Evolutionary conservation across 2,797 vertebrate genomes (phyloP).

Genomic region (Mycteria americana): DNA sequence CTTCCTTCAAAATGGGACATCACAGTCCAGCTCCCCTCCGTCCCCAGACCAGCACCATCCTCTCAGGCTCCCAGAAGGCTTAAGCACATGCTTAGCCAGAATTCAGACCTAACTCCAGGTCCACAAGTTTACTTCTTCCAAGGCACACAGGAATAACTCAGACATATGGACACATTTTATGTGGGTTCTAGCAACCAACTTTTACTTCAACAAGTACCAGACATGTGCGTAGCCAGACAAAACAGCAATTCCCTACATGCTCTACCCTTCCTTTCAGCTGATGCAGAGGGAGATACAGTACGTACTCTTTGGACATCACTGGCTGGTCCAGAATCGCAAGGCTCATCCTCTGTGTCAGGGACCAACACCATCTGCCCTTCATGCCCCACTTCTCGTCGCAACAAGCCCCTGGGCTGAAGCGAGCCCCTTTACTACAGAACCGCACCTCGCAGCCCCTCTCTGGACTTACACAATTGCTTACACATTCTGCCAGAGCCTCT

Average conservation of each 20-base stretch:
- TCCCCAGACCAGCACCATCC: not conserved
- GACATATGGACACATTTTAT: not conserved
- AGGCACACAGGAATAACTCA: not conserved
- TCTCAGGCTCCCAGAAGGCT: not conserved
- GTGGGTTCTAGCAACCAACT: not conserved
- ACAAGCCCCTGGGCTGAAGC: not conserved
- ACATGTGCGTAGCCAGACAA: fast-evolving
- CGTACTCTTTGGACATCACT: not conserved
- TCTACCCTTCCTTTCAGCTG: not conserved
- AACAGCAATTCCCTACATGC: not conserved
- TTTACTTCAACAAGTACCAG: not conserved
- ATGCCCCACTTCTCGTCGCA: not conserved
- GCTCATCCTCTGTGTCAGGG: not conserved
- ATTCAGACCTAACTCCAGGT: not conserved
- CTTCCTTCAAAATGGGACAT: not conserved
- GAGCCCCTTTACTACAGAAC: not conserved
- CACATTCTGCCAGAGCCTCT: not conserved
- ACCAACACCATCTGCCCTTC: not conserved
- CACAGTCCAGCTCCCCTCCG: not conserved
- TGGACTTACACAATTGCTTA: not conserved
- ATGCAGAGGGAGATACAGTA: not conserved
- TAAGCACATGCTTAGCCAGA: not conserved
- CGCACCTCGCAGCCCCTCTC: not conserved
- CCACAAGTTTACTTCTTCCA: not conserved
- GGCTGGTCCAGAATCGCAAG: not conserved